Evolutionary conservation across 1,140 invertebrate species (phyloP).

Genomic region (Pogonus chalceus): DNA sequence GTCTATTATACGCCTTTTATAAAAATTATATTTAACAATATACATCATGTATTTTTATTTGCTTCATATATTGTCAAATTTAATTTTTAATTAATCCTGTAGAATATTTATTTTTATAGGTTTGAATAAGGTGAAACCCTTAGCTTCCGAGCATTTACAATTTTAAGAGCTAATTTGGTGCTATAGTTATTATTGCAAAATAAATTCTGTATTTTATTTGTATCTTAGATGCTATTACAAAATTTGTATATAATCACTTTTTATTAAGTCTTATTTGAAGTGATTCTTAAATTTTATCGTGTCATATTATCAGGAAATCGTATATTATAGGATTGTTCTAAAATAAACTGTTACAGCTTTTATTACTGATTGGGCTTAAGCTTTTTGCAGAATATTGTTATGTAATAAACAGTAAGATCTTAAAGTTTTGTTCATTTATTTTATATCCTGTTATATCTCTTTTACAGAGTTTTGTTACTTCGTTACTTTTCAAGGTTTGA

Average conservation of each 20-base stretch:
- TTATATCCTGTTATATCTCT: too few species aligned
- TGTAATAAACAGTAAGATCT: neutral
- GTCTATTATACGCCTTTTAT: too few species aligned
- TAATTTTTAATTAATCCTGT: slow-evolving; percentile 2
- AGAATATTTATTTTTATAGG: neutral
- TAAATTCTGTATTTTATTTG: neutral
- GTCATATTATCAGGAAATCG: neutral
- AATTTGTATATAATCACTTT: neutral
- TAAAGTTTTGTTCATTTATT: too few species aligned
- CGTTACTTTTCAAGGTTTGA: too few species aligned
- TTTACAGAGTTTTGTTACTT: too few species aligned
- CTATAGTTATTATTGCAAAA: neutral
- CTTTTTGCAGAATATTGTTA: slow-evolving; percentile 2
- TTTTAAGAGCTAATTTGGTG: neutral
- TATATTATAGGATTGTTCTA: neutral
- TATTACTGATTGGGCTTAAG: slow-evolving; percentile 2
- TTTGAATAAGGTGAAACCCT: neutral
- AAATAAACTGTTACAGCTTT: neutral
- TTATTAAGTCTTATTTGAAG: neutral
- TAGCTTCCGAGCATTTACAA: neutral
- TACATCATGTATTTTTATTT: too few species aligned
- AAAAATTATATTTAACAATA: too few species aligned
- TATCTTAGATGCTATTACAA: neutral
- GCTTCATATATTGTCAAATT: too few species aligned
- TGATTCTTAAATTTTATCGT: neutral